phyloP scores from a whole-genome alignment of 2,113 vertebrate species.

The Albula goreensis region DNA sequence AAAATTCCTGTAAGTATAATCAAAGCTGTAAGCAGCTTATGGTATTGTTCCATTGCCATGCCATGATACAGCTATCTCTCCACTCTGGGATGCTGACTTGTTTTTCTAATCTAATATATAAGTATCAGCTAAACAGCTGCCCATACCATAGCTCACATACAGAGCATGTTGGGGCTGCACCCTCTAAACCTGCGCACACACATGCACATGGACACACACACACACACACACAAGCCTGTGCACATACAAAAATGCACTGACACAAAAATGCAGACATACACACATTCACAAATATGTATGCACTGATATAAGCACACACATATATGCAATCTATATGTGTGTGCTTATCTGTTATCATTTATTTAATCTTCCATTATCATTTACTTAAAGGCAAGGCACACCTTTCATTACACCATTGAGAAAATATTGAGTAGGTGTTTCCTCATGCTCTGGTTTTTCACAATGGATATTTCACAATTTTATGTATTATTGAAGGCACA shows the following conservation, averaged over 20 bases:
- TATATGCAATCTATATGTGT: background rate
- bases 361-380: background rate
- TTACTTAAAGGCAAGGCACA: background rate
- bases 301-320: background rate
- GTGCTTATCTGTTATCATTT: too few relatives aligned
- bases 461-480: background rate
- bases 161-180: background rate
- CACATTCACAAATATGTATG: background rate
- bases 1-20: conserved; percentile 40
- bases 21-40: conserved; percentile 65
- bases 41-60: conserved; percentile 57
- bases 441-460: conserved; percentile 1
- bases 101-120: conserved; percentile 13
- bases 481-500: background rate
- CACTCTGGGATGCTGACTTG: conserved; percentile 42
- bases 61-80: conserved; percentile 47
- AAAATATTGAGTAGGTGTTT: conserved; percentile 14
- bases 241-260: background rate
- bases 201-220: conserved; percentile 7
- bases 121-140: conserved; percentile 63
- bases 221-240: background rate
- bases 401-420: conserved; percentile 26
- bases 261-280: background rate
- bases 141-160: conserved; percentile 31
- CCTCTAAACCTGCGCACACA: background rate